Evolutionary conservation across 2,113 vertebrate genomes (phyloP), one percentile per base, ranked within the genome.

Genomic region (Phrynosoma blainvillii): DNA sequence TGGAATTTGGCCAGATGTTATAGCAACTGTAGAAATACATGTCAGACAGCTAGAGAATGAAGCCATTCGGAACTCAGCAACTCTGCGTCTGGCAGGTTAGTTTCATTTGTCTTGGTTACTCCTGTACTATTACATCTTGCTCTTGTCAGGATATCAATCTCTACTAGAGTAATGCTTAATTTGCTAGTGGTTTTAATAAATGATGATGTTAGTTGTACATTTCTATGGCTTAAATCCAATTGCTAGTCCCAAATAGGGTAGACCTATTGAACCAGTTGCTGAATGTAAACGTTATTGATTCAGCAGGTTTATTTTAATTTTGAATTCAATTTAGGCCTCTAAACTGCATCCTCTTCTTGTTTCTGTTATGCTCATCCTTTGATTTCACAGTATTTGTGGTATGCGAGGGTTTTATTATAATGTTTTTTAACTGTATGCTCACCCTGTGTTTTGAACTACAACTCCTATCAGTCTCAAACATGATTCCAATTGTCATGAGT

Each of bases 1-100:
- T 91, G 98, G 96, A 32, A 90, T 98, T 82, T 98, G 98, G 98
- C 97, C 97, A 25, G 98, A 98, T 82, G 97, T 95, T 11, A 56
- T 97, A 81, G 98, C 97, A 84, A 96, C 95, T 10, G 96, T 98
- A 40, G 94, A 93, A 2, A 96, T 98, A 65, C 94, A 97, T 1
- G 96, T 98, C n/a, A 95, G 93, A 93, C 97, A 98, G 89, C 93
- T 98, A 89, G 96, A 96, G 59, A 97, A 97, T 5, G 98, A 98
- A 82, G 96, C 97, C 86, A 95, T 98, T 92, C 95, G 96, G 92
- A 98, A 97, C 93, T 98, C 98, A 0, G 98, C 96, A 8, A 97
- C 97, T 8, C 85, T 98, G 73, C 97, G 97, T 47, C 92, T 98
- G 5, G 96, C 97, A 95, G 98, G 98, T 98, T 92, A 87, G 95